Evolutionary conservation across 2,113 vertebrate genomes (phyloP).

Genomic region (Saimiri boliviensis): DNA sequence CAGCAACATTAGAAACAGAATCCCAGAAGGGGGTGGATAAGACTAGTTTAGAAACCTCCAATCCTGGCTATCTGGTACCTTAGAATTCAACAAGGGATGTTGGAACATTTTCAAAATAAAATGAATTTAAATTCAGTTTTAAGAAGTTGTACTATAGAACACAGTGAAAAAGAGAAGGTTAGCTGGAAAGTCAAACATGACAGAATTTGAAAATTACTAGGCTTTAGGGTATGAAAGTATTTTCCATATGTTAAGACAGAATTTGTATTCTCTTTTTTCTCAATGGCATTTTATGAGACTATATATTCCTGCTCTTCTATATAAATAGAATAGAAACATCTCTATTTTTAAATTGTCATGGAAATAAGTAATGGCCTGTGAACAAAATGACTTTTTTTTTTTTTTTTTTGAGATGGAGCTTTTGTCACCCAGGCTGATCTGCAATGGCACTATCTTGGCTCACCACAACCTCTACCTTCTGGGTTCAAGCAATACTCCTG

Average conservation of each 20-base stretch:
- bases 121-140: conserved; percentile 46
- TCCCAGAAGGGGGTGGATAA: neutral
- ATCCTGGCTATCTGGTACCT: neutral
- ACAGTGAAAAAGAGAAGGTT: conserved; percentile 40
- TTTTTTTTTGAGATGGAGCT: no score
- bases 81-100: neutral
- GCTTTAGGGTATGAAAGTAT: conserved; percentile 14
- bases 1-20: neutral
- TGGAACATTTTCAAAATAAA: conserved; percentile 41
- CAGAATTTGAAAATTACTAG: conserved; percentile 14
- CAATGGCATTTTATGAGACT: neutral
- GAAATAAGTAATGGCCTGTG: neutral
- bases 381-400: neutral
- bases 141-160: conserved; percentile 24
- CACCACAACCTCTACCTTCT: no score
- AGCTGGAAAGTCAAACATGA: conserved; percentile 35
- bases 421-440: no score
- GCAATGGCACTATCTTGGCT: no score
- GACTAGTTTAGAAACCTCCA: neutral
- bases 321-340: neutral
- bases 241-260: neutral
- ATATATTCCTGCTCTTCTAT: neutral
- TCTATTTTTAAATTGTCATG: neutral
- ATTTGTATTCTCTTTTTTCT: neutral
- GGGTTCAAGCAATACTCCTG: no score